Evolutionary conservation across 2,797 vertebrate genomes (phyloP).

Genomic region (Acanthurus tractus): DNA sequence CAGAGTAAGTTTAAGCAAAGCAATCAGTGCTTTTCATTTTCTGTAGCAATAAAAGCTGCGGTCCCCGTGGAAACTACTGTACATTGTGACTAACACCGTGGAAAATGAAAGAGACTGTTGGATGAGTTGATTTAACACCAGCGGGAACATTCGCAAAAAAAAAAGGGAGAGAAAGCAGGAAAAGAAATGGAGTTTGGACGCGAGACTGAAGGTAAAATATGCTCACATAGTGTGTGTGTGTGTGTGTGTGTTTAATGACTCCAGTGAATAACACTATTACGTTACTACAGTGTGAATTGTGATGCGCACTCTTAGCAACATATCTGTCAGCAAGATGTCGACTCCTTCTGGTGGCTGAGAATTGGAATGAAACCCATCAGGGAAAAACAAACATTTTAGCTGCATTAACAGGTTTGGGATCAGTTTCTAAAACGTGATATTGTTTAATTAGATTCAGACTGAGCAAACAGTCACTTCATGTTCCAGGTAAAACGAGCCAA

Average conservation of each 20-base stretch:
- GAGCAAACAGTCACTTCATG: not conserved
- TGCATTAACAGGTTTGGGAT: not conserved
- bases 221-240: not conserved
- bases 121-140: constrained; percentile 58
- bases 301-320: not conserved
- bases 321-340: constrained; percentile 8
- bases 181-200: constrained; percentile 9
- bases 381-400: not conserved
- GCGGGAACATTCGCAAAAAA: constrained; percentile 12
- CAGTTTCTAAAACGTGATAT: not conserved
- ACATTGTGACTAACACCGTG: constrained; percentile 30
- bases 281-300: constrained; percentile 5
- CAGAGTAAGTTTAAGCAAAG: not conserved
- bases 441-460: not conserved
- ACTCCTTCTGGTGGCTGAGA: constrained; percentile 1
- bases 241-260: constrained; percentile 3
- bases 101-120: constrained; percentile 31
- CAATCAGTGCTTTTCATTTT: constrained; percentile 13
- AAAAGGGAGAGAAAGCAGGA: not conserved
- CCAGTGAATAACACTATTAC: constrained; percentile 15
- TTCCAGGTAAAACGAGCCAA: not conserved
- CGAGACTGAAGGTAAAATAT: constrained; percentile 38
- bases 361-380: constrained; percentile 7
- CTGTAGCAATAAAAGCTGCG: constrained; percentile 17
- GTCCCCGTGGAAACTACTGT: constrained; percentile 1